Evolutionary conservation across 2,797 vertebrate species (phyloP), one percentile per base, ranked within the genome.

Genomic region (Epinephelus coioides): DNA sequence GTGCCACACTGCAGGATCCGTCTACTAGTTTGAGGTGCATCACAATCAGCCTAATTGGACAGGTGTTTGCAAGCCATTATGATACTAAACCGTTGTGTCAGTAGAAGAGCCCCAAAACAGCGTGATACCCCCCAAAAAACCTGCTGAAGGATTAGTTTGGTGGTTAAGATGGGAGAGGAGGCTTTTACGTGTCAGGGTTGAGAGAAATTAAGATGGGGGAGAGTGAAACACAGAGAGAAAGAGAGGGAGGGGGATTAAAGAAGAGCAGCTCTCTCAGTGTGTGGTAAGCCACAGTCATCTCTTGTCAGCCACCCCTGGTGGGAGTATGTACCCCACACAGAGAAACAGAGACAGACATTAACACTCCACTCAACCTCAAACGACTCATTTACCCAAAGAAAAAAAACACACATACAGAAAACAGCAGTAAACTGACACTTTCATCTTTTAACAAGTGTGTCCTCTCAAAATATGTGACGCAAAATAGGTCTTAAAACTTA

Each of bases 41-140:
- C 91, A 89, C 88, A 92, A 91, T 92, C 91, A 93, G 86, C 76
- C 91, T 94, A 94, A 95, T 94, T 95, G 91, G 93, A 94, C 92
- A 94, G 93, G 92, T 95, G 92, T 92, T 94, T 91, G 88, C 78
- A 49, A 89, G 80, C 82, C 89, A 92, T 93, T 91, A 93, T 92
- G 88, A 93, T 88, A 86, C 89, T 91, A 94, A 94, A 94, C 80
- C 76, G 61, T 86, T 78, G 69, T 89, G 91, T 94, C 91, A 92
- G 82, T 65, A 84, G 82, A 88, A 89, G 92, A 90, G 81, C 78
- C 90, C 88, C 73, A 83, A 90, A 94, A 90, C 91, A 92, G 92
- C 91, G 84, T 12, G 86, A 89, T 63, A 75, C 84, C 84, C 81
- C 81, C 73, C 72, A 82, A 89, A 34, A 88, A 82, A 91, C 88